These are phyloP conservation scores for Limnephilus rhombicus DNA, from an alignment of 2,888 invertebrate species.

Conservation along the genomic window DNA sequence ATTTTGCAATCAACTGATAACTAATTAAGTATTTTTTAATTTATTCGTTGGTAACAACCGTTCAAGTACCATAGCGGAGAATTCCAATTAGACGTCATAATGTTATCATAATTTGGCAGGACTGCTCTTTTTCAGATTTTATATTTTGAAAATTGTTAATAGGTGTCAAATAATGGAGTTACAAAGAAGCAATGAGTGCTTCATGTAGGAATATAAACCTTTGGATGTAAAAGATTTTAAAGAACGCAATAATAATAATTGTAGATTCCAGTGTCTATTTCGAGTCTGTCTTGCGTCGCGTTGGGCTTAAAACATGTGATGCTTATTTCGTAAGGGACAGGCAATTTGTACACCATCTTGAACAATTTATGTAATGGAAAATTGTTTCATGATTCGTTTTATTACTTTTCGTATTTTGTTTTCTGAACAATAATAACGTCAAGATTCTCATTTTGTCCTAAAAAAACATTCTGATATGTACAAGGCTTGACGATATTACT, in stretches of 20 bases:
- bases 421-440: neutral
- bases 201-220: neutral
- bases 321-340: neutral
- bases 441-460: neutral
- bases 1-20: neutral
- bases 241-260: neutral
- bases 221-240: neutral
- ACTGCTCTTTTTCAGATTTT: neutral
- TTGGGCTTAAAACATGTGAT: neutral
- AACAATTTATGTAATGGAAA: neutral
- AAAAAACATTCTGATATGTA: neutral
- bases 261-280: neutral
- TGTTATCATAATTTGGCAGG: neutral
- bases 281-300: neutral
- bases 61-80: neutral
- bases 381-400: neutral
- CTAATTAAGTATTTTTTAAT: neutral
- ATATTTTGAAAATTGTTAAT: neutral
- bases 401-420: neutral
- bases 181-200: neutral
- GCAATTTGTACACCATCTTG: neutral
- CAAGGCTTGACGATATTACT: neutral
- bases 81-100: neutral
- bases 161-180: neutral
- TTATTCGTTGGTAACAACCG: neutral